Conservation (phyloP, 2,888 invertebrate species). For the Cantharis rufa region DNA sequence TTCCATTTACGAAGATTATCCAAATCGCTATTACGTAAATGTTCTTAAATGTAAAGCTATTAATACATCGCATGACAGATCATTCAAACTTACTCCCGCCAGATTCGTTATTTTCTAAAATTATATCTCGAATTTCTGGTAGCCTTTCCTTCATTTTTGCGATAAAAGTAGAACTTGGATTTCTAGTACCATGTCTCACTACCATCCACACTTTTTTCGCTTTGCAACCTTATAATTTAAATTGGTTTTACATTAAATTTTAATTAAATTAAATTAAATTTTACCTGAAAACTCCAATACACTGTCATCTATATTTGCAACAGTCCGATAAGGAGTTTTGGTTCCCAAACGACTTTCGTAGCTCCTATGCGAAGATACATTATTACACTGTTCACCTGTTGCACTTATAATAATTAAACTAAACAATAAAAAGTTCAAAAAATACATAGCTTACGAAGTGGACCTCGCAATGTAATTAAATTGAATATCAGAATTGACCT, state of each 20-base stretch:
- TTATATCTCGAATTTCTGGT: constrained; percentile 59
- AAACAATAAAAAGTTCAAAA: background rate
- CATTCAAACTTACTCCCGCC: constrained; percentile 36
- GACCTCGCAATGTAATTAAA: background rate
- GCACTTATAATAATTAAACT: background rate
- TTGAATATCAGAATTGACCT: background rate
- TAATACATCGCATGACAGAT: background rate
- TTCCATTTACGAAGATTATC: constrained; percentile 40
- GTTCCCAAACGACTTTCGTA: constrained; percentile 62
- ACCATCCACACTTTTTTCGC: constrained; percentile 71
- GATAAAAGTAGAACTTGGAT: constrained; percentile 66
- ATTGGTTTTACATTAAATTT: background rate
- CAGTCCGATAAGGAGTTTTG: constrained; percentile 74
- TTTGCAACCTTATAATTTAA: constrained; percentile 39
- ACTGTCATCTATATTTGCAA: constrained; percentile 67
- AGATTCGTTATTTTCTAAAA: constrained; percentile 58
- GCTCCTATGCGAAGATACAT: constrained; percentile 6
- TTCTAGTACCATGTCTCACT: constrained; percentile 77
- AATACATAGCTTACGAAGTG: background rate
- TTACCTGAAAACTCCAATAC: constrained; percentile 65
- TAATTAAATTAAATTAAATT: no score
- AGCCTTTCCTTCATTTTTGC: constrained; percentile 59
- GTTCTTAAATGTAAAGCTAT: background rate
- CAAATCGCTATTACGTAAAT: constrained; percentile 11
- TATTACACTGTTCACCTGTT: background rate